These are phyloP conservation scores for Raja brachyura DNA, from an alignment of 2,113 vertebrate genomes.

Conservation along the genomic window DNA sequence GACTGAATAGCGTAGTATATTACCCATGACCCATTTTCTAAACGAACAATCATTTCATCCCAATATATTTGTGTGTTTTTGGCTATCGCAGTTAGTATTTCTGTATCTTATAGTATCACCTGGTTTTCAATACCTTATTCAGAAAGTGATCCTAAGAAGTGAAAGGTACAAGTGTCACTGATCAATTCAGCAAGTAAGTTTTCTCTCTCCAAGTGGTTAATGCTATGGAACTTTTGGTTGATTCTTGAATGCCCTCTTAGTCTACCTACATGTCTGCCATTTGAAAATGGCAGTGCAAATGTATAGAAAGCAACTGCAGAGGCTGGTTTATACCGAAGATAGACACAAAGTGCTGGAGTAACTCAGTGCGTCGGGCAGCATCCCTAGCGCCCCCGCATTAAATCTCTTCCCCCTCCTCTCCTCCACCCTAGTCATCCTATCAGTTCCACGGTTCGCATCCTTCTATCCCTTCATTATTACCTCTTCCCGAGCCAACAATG, in stretches of 20 bases:
- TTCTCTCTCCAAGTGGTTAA: neutral
- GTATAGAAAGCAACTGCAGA: too few relatives aligned
- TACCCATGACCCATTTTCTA: neutral
- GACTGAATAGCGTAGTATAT: neutral
- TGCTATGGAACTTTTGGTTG: constrained; percentile 37
- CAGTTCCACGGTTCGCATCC: too few relatives aligned
- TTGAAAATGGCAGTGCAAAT: neutral
- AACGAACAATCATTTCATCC: neutral
- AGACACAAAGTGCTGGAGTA: too few relatives aligned
- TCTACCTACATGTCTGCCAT: constrained; percentile 49
- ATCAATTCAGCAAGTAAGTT: constrained; percentile 1
- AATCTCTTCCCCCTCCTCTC: too few relatives aligned
- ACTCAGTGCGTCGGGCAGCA: too few relatives aligned
- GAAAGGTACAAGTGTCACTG: neutral
- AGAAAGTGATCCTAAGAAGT: neutral
- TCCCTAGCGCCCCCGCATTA: too few relatives aligned
- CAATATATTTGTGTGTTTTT: neutral
- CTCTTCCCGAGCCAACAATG: too few relatives aligned
- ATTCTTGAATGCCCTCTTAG: constrained; percentile 44
- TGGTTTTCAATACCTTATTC: neutral
- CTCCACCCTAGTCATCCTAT: too few relatives aligned
- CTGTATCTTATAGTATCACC: too few relatives aligned
- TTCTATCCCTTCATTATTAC: too few relatives aligned
- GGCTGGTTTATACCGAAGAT: too few relatives aligned
- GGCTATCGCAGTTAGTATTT: neutral